Percentiles rank a stretch among this genome's conserved stretches.
These are phyloP conservation scores for Diplazon laetatorius DNA, from an alignment of 2,888 invertebrate species.

Conservation along the genomic window DNA sequence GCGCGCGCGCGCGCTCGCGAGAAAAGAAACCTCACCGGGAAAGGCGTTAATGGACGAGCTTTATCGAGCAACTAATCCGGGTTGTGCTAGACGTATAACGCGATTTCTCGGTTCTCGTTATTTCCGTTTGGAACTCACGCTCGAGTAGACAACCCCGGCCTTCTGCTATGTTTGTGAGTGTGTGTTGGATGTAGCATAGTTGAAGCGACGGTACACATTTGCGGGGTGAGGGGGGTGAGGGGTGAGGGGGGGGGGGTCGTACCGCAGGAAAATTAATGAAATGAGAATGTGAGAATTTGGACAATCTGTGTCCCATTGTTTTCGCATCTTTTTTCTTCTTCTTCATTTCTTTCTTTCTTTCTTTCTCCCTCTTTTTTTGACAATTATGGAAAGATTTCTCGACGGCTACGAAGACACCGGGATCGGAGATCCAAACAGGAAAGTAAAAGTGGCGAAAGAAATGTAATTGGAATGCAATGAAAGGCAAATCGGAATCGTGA, in stretches of 20 bases:
- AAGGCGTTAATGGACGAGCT: constrained; percentile 69
- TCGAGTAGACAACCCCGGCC: constrained; percentile 12
- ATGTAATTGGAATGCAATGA: no score
- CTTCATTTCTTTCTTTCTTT: no score
- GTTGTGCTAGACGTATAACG: constrained; percentile 39
- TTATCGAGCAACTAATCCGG: constrained; percentile 66
- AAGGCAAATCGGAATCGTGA: no score
- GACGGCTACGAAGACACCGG: no score
- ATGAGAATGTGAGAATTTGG: constrained; percentile 39
- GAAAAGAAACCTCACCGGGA: constrained; percentile 37
- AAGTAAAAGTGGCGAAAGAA: no score
- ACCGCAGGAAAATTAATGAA: constrained; percentile 38
- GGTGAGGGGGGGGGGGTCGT: no score
- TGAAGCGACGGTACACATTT: background rate
- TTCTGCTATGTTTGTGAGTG: constrained; percentile 13
- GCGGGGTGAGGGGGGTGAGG: no score
- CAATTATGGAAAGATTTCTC: constrained; percentile 8
- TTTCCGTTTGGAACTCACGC: background rate
- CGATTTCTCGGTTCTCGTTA: constrained; percentile 17
- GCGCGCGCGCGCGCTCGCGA: background rate
- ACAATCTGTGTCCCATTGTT: constrained; percentile 24
- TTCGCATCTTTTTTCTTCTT: constrained; percentile 19
- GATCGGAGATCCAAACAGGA: constrained; percentile 12
- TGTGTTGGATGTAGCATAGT: constrained; percentile 14
- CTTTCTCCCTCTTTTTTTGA: no score